Evolutionary conservation across 2,113 vertebrate species (phyloP).

Genomic region (Leucopsar rothschildi): DNA sequence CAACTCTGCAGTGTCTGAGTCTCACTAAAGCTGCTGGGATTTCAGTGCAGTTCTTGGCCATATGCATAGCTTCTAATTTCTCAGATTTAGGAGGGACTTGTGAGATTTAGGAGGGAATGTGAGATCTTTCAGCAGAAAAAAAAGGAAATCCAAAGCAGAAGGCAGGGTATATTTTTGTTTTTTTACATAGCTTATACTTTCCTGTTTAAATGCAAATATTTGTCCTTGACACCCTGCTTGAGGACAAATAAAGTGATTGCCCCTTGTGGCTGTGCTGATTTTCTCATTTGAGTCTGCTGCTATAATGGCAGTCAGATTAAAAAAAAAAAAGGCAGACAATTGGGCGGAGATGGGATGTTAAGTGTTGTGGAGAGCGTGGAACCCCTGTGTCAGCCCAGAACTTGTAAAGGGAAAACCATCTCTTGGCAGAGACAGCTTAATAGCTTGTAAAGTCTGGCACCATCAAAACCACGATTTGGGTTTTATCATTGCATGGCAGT

Average conservation of each 20-base stretch:
- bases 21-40: background rate
- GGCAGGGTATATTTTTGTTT: background rate
- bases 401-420: slow-evolving; percentile 25
- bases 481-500: slow-evolving; percentile 53
- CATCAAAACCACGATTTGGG: slow-evolving; percentile 33
- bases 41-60: background rate
- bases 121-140: background rate
- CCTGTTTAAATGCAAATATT: background rate
- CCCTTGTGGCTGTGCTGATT: background rate
- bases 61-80: background rate
- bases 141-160: background rate
- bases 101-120: background rate
- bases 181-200: background rate
- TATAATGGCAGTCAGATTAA: background rate
- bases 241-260: background rate
- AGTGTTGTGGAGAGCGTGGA: background rate
- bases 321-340: background rate
- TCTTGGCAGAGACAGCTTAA: slow-evolving; percentile 54
- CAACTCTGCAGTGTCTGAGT: background rate
- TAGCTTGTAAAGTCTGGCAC: slow-evolving; percentile 54
- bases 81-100: background rate
- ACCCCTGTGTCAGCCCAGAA: slow-evolving; percentile 15
- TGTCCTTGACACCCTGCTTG: background rate
- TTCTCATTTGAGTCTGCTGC: background rate
- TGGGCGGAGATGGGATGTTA: background rate